Conservation (phyloP, 2,113 vertebrate genomes). For the Brachyistius frenatus region DNA sequence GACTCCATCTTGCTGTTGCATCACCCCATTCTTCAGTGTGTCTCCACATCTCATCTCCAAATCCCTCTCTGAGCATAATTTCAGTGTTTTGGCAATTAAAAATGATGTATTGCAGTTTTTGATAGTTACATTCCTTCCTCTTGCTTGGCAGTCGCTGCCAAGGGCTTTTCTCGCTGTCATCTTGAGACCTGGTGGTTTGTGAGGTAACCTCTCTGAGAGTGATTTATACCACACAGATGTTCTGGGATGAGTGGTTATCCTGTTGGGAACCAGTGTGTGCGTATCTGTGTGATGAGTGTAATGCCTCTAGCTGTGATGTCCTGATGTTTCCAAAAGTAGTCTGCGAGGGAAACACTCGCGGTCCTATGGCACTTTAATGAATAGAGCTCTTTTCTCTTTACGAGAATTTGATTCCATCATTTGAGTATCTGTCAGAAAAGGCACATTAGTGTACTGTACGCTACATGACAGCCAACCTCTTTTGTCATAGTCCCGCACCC, state of each 20-base stretch:
- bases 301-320: conserved; percentile 34
- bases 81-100: conserved; percentile 57
- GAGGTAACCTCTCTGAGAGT: conserved; percentile 57
- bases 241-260: conserved; percentile 52
- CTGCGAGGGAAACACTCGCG: conserved; percentile 55
- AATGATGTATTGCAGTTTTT: conserved; percentile 59
- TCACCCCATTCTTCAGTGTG: conserved; percentile 34
- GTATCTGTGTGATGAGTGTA: conserved; percentile 52
- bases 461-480: background rate
- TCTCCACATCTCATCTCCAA: conserved; percentile 40
- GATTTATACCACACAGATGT: conserved; percentile 79
- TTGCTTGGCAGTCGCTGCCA: conserved; percentile 38
- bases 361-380: conserved; percentile 23
- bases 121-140: conserved; percentile 44
- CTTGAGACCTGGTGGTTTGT: conserved; percentile 56
- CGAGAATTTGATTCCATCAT: background rate
- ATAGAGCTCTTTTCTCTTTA: conserved; percentile 14
- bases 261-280: conserved; percentile 53
- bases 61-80: conserved; percentile 56
- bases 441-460: background rate
- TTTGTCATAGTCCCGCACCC: background rate
- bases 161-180: conserved; percentile 55
- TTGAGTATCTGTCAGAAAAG: conserved; percentile 11
- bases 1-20: conserved; percentile 40
- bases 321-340: conserved; percentile 36